Percentiles rank a stretch among this genome's conserved stretches.
These are phyloP conservation scores for Notodonta dromedarius DNA, from an alignment of 2,888 invertebrate species.

Conservation along the genomic window DNA sequence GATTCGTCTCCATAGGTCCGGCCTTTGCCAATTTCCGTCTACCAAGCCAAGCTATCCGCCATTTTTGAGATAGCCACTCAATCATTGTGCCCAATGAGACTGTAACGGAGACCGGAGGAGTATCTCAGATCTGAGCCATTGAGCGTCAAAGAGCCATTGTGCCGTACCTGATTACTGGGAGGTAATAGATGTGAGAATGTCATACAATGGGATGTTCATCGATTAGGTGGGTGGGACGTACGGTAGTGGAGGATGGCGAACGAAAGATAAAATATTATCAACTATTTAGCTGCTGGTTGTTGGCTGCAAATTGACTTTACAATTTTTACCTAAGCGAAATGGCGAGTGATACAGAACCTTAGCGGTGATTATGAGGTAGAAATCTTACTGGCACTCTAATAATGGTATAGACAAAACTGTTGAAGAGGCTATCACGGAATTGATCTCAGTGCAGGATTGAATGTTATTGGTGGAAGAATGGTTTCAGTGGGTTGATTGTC, in stretches of 20 bases:
- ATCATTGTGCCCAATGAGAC: slow-evolving; percentile 35
- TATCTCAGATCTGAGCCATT: slow-evolving; percentile 45
- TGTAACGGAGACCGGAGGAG: slow-evolving; percentile 11
- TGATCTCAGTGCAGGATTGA: too few species aligned
- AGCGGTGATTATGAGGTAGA: too few species aligned
- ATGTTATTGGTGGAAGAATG: too few species aligned
- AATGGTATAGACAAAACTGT: too few species aligned
- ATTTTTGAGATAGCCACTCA: slow-evolving; percentile 54
- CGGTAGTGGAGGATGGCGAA: slow-evolving; percentile 1
- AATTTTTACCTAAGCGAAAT: too few species aligned
- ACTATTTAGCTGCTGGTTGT: too few species aligned
- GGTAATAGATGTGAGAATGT: slow-evolving; percentile 70
- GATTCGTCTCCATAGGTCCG: neutral
- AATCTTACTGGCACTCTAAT: too few species aligned
- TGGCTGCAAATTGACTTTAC: too few species aligned
- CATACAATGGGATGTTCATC: slow-evolving; percentile 59
- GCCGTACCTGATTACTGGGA: slow-evolving; percentile 70
- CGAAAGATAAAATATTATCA: neutral
- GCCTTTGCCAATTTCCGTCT: slow-evolving; percentile 31
- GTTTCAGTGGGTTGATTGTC: too few species aligned
- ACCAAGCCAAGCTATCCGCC: slow-evolving; percentile 34
- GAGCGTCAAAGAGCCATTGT: slow-evolving; percentile 68
- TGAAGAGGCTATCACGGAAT: too few species aligned
- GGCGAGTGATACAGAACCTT: too few species aligned
- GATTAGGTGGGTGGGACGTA: slow-evolving; percentile 23